Conservation (phyloP, 2,888 invertebrate species). For the Leuctra nigra region DNA sequence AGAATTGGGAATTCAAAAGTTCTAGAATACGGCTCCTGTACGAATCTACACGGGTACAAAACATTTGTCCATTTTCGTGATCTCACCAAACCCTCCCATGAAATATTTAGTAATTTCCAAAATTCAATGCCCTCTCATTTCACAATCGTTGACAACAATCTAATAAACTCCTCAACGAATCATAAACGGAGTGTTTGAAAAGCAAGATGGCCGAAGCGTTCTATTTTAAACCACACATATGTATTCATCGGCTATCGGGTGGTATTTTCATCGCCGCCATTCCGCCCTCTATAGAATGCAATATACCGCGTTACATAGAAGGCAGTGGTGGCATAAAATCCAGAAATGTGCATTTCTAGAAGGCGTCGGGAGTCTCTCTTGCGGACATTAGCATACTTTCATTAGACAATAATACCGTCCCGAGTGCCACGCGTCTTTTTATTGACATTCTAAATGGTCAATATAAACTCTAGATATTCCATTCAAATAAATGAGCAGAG, state of each 20-base stretch:
- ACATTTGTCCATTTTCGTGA: no score
- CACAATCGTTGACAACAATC: no score
- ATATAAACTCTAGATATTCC: neutral
- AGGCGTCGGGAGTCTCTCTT: neutral
- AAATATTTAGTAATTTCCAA: no score
- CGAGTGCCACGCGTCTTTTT: neutral
- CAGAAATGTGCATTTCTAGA: neutral
- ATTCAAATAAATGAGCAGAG: neutral
- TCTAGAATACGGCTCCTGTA: no score
- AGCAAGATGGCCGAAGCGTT: no score
- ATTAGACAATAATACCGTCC: conserved; percentile 3
- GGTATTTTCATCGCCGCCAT: conserved; percentile 6
- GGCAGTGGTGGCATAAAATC: no score
- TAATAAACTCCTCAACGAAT: no score
- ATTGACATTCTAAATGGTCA: neutral
- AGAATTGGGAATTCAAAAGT: no score
- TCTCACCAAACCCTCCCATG: no score
- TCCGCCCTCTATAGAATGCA: neutral
- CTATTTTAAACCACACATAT: conserved; percentile 7
- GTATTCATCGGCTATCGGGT: conserved; percentile 7
- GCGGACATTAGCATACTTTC: conserved; percentile 1
- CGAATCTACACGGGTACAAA: no score
- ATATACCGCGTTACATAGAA: neutral
- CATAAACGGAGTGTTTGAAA: no score
- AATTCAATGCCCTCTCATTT: no score